Percentiles rank a stretch among this genome's conserved stretches.
Conservation (phyloP, 2,888 invertebrate genomes). For the Poecilus cupreus region DNA sequence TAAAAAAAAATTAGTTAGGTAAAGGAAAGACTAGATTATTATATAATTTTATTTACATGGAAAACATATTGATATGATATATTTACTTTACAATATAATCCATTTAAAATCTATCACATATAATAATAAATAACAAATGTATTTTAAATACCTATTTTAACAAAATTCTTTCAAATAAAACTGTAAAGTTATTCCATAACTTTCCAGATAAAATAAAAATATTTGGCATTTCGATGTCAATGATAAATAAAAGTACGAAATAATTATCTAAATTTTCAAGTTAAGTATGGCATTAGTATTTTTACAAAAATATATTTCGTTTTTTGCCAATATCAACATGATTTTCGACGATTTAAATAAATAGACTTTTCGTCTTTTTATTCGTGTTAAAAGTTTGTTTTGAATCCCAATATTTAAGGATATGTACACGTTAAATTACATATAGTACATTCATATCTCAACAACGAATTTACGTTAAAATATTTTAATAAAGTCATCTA, state of each 20-base stretch:
- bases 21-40: neutral
- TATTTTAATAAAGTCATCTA: constrained; percentile 16
- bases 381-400: neutral
- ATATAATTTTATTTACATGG: constrained; percentile 58
- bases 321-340: constrained; percentile 29
- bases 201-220: neutral
- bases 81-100: constrained; percentile 44
- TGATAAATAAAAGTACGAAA: constrained; percentile 7
- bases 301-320: constrained; percentile 51
- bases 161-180: constrained; percentile 18
- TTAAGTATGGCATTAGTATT: constrained; percentile 35
- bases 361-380: neutral
- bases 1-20: neutral
- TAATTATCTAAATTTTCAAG: constrained; percentile 15
- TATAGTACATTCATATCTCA: constrained; percentile 33
- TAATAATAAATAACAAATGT: constrained; percentile 33
- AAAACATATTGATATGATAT: constrained; percentile 58
- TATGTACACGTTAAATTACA: constrained; percentile 27
- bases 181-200: neutral
- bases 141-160: constrained; percentile 19
- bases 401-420: constrained; percentile 11
- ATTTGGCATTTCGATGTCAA: constrained; percentile 49
- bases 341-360: constrained; percentile 30
- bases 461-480: constrained; percentile 35
- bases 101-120: constrained; percentile 42